These are phyloP conservation scores for Hirtodrosophila histrioides DNA, from an alignment of 2,888 invertebrate genomes.

Conservation along the genomic window DNA sequence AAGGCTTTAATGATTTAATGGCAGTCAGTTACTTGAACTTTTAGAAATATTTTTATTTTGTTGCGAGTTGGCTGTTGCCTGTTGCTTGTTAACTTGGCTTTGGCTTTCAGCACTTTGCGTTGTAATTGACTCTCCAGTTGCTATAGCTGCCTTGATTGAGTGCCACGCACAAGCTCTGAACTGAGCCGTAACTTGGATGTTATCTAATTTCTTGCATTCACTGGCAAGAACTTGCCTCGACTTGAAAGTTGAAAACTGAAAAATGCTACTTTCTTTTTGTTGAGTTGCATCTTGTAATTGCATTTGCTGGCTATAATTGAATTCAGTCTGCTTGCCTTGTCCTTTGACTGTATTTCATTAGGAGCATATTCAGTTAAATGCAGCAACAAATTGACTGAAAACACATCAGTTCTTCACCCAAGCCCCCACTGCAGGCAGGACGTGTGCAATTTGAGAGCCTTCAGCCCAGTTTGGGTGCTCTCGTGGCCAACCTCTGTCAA, in stretches of 20 bases:
- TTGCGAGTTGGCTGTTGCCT: constrained; percentile 1
- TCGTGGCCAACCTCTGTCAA: not conserved
- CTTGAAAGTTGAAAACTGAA: constrained; percentile 27
- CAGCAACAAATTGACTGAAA: constrained; percentile 44
- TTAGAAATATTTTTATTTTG: not conserved
- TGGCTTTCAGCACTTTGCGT: constrained; percentile 22
- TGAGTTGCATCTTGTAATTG: constrained; percentile 68
- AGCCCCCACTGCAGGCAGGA: not conserved
- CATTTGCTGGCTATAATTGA: constrained; percentile 67
- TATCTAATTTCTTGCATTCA: constrained; percentile 63
- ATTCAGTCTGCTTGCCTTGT: constrained; percentile 50
- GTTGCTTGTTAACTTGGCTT: constrained; percentile 26
- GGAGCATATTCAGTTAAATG: constrained; percentile 54
- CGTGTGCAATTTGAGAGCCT: constrained; percentile 48
- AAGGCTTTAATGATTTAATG: constrained; percentile 59
- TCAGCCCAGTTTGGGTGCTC: too few species aligned
- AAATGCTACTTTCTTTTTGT: constrained; percentile 66
- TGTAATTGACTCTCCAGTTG: constrained; percentile 39
- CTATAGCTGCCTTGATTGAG: constrained; percentile 37
- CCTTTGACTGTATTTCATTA: constrained; percentile 63
- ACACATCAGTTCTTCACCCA: constrained; percentile 29
- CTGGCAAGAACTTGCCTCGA: constrained; percentile 3
- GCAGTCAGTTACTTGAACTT: constrained; percentile 23
- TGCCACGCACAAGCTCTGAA: not conserved
- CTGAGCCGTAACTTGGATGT: constrained; percentile 19